Base-by-base conservation (phyloP, 1,140 invertebrate species). In the Anadara kagoshimensis region DNA sequence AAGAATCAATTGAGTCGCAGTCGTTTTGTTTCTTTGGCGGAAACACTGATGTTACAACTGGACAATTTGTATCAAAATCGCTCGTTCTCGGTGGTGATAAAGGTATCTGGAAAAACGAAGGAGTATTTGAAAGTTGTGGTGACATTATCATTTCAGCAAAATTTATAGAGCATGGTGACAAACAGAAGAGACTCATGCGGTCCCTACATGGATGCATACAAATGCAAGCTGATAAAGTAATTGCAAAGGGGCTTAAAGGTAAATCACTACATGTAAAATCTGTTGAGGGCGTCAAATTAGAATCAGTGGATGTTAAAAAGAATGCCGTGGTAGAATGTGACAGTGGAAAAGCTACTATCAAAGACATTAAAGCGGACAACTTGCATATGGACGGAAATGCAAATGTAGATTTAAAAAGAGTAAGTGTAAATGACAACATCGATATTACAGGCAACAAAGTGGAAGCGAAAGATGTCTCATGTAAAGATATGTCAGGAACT, bases 121-220 rank as follows among this genome's bases (percentile, higher is more conserved):
- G 58, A 4, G n/a, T 44, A 14, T 14, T 61, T 43, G 58, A 61
- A 22, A 20, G 41, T 18, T 61, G 58, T 43, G 58, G 58, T 0
- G 58, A 61, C 45, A 61, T 61, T 10, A 18, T 44, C n/a, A 61
- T 61, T 12, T 61, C 58, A 2, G 58, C 58, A 45, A 61, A 22
- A 12, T 12, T n/a, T 20, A 61, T 61, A 43, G n/a, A 61, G 45
- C 58, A 61, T 16, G 20, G 8, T n/a, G 58, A 43, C 8, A 43
- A 20, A 7, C 11, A 44, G 22, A 43, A 22, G 3, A 43, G 58
- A 22, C 14, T 61, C 5, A 11, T 61, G 10, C n/a, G 22, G 22
- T 16, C 58, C 8, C 4, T 61, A 20, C 20, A 8, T 22, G 58
- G 58, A 22, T n/a, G 58, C 22, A 45, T 61, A 11, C 18, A 14